Conservation (phyloP, 2,888 invertebrate genomes). For the Agrochola circellaris region DNA sequence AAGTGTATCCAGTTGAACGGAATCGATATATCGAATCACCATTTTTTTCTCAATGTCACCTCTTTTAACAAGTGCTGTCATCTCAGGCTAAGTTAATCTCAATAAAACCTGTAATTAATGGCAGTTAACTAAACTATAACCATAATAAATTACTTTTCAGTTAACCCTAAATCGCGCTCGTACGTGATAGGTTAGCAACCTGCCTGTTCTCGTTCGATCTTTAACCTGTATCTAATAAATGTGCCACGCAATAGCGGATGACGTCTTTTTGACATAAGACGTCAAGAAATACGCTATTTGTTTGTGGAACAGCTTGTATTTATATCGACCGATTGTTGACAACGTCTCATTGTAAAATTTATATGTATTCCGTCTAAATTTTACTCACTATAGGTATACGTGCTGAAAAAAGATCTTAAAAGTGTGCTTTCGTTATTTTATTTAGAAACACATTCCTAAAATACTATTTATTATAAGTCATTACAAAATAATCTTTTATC, state of each 20-base stretch:
- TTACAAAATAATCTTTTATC: not conserved
- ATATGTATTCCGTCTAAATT: not conserved
- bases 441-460: not conserved
- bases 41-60: conserved; percentile 4
- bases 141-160: conserved; percentile 31
- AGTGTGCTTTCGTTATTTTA: not conserved
- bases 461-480: no score
- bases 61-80: not conserved
- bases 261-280: conserved; percentile 33
- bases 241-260: conserved; percentile 35
- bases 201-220: conserved; percentile 43
- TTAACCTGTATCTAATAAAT: conserved; percentile 48
- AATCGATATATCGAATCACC: not conserved
- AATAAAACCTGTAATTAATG: conserved; percentile 35
- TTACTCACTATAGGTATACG: no score
- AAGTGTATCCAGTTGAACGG: not conserved
- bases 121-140: conserved; percentile 45
- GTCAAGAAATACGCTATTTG: not conserved
- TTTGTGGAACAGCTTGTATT: conserved; percentile 8
- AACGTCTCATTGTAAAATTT: not conserved
- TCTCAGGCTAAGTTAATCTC: conserved; percentile 17
- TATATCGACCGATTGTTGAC: conserved; percentile 6
- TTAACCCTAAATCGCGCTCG: conserved; percentile 53
- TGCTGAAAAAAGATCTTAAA: not conserved
- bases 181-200: conserved; percentile 57